Evolutionary conservation across 2,888 invertebrate genomes (phyloP).

Genomic region (Sarcophaga subvicina): DNA sequence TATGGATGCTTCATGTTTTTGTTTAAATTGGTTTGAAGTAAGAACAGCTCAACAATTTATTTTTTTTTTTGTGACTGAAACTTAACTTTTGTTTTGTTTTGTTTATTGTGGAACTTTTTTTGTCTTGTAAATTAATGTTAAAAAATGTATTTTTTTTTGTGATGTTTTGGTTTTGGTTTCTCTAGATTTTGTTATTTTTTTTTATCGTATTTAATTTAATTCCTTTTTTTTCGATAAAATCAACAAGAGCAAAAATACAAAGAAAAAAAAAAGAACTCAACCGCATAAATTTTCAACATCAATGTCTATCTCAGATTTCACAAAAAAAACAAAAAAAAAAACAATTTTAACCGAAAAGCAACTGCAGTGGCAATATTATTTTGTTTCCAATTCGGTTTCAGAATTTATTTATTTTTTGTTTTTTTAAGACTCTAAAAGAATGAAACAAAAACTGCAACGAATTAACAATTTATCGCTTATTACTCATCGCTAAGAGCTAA

Average conservation of each 20-base stretch:
- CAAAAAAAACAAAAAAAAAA: constrained; percentile 10
- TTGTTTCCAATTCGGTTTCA: constrained; percentile 16
- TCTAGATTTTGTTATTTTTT: constrained; percentile 15
- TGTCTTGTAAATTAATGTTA: too few relatives aligned
- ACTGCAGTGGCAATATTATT: constrained; percentile 31
- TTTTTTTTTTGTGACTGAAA: not conserved
- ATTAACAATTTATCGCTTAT: not conserved
- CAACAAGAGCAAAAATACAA: constrained; percentile 2
- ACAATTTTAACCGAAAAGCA: constrained; percentile 43
- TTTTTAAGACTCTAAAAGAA: not conserved
- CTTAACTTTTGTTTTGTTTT: not conserved
- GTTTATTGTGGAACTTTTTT: too few relatives aligned
- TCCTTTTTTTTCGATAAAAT: constrained; percentile 60
- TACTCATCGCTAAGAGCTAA: too few relatives aligned
- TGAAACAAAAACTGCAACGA: constrained; percentile 39
- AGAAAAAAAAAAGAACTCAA: constrained; percentile 8
- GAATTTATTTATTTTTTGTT: not conserved
- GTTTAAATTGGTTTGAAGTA: not conserved
- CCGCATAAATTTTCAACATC: constrained; percentile 66
- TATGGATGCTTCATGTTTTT: not conserved
- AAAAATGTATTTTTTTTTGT: not conserved
- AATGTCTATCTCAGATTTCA: constrained; percentile 43
- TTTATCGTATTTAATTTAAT: not conserved
- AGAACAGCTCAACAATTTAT: not conserved
- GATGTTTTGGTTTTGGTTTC: constrained; percentile 43